Conservation (phyloP, 2,888 invertebrate species). For the Desoria tigrina region DNA sequence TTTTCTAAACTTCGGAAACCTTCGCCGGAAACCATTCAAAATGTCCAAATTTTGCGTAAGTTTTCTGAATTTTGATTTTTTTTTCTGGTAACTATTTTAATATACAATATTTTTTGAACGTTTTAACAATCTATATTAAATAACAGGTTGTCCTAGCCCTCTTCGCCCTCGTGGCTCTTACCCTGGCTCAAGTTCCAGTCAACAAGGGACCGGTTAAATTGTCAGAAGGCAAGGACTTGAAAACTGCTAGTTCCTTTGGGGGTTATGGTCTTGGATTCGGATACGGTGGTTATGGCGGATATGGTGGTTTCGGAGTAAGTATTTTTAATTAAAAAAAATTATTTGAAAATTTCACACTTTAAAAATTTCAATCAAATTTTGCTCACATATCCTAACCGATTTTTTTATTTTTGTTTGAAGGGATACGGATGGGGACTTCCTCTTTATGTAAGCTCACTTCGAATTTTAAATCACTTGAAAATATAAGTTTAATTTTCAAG, state of each 20-base stretch:
- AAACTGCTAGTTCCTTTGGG: slow-evolving; percentile 3
- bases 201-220: no score
- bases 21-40: slow-evolving; percentile 2
- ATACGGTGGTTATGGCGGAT: slow-evolving; percentile 17
- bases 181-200: slow-evolving; percentile 1
- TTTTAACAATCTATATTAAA: no score
- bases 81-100: no score
- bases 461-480: no score
- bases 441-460: slow-evolving; percentile 2
- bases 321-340: neutral
- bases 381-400: no score
- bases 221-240: neutral
- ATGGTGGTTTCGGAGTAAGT: slow-evolving; percentile 15
- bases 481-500: no score
- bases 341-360: no score
- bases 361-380: no score
- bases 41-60: slow-evolving; percentile 15
- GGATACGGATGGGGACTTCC: slow-evolving; percentile 12
- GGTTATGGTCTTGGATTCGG: slow-evolving; percentile 15
- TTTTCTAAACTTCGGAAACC: neutral
- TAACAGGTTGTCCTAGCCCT: neutral
- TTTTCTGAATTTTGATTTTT: no score
- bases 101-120: no score
- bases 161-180: slow-evolving; percentile 5
- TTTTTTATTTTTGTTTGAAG: neutral